Evolutionary conservation across 1,140 invertebrate species (phyloP), one percentile per base, ranked within the genome.

Genomic region (Adelges cooleyi): DNA sequence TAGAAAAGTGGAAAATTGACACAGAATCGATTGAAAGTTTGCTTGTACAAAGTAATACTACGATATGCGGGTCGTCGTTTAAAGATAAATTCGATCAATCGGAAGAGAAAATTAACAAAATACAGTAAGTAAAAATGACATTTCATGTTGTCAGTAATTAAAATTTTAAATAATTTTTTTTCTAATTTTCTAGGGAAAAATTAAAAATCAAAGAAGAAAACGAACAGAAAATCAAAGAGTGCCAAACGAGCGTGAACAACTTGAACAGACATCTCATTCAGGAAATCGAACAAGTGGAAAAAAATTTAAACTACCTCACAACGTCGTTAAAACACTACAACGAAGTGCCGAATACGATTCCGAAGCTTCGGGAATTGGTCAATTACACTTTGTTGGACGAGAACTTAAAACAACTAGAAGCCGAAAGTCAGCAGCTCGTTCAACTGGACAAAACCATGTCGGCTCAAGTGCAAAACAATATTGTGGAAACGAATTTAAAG

Each of bases 1-100:
- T 90, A 2, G 80, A 85, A 25, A 76, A 75, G 25, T 89, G 86
- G 85, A 85, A 84, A 70, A 78, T 80, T 51, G 80, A 84, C 68
- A 81, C 84, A 10, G 80, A 81, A 40, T 71, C 79, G 42, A 80
- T 91, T 42, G 88, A 92, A 68, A 80, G 79, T 38, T 78, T 82
- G n/a, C 81, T 79, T 49, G 78, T 84, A 4, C 69, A 72, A 44
- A 71, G 71, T 62, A 72, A 71, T 18, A 73, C 76, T 11, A 80
- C 80, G 53, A 77, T 91, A 20, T 79, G 81, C 2, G 85, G 89
- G 73, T 82, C 23, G 8, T 62, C 56, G 13, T 15, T 62, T 33
- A 15, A 40, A 2, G 56, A 62, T 2, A 13, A 46, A 46, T 48
- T 62, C 18, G 22, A 46, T 20, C 17, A 62, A 5, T n/a, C 22